Evolutionary conservation across 2,113 vertebrate genomes (phyloP).

Genomic region (Trogon melanurus): DNA sequence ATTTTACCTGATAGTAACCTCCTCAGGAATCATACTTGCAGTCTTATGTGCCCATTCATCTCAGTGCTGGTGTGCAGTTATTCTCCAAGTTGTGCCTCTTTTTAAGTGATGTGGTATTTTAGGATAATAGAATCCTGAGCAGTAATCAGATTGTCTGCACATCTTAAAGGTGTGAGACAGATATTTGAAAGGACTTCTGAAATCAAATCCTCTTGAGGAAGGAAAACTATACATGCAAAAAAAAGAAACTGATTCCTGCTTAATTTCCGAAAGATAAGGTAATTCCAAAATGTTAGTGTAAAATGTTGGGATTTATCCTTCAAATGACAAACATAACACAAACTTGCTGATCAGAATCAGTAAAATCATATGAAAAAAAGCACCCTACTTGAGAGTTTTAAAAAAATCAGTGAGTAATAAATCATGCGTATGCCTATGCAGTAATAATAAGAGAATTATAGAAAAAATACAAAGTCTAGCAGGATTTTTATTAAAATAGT

Average conservation of each 20-base stretch:
- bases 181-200: not conserved
- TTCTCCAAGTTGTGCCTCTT: not conserved
- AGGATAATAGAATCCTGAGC: not conserved
- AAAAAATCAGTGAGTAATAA: not conserved
- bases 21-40: not conserved
- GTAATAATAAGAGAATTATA: not conserved
- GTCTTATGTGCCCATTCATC: not conserved
- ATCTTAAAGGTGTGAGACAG: not conserved
- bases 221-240: not conserved
- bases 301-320: constrained; percentile 6
- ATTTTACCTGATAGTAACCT: not conserved
- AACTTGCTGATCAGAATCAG: not conserved
- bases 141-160: not conserved
- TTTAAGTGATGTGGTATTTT: not conserved
- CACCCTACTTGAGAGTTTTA: not conserved
- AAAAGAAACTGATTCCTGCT: not conserved
- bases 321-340: not conserved
- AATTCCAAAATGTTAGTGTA: constrained; percentile 19
- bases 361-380: not conserved
- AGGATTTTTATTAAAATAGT: not conserved
- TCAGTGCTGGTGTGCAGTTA: not conserved
- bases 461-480: not conserved
- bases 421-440: not conserved
- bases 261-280: constrained; percentile 9
- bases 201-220: not conserved